Evolutionary conservation across 2,113 vertebrate species (phyloP).

Genomic region (Emberiza fucata): DNA sequence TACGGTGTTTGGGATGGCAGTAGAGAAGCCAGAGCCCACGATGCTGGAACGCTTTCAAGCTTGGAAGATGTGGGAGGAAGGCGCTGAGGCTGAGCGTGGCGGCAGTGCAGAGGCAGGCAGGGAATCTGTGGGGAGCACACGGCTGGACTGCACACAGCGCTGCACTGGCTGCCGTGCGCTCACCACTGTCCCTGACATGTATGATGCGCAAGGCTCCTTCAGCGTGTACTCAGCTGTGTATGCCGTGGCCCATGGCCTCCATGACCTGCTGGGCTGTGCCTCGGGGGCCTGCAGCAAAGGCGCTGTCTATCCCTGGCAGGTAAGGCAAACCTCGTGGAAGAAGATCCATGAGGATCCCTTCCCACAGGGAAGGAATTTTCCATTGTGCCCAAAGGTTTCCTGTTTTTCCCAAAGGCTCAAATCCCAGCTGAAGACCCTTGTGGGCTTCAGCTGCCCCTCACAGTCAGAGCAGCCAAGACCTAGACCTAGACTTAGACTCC

Average conservation of each 20-base stretch:
- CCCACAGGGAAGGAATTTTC: neutral
- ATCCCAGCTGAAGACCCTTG: neutral
- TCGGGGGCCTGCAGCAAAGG: slow-evolving; percentile 53
- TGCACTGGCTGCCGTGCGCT: slow-evolving; percentile 54
- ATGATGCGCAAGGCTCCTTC: slow-evolving; percentile 64
- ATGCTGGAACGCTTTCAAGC: slow-evolving; percentile 67
- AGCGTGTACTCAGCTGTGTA: slow-evolving; percentile 75
- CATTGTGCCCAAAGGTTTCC: neutral
- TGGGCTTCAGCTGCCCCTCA: neutral
- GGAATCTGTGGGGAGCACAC: accelerated
- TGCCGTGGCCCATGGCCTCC: slow-evolving; percentile 76
- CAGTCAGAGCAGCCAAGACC: neutral
- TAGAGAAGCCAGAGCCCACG: neutral
- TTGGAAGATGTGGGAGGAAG: neutral
- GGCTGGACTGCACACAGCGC: slow-evolving; percentile 63
- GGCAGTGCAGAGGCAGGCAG: accelerated
- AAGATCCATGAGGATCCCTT: neutral
- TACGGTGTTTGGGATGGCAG: slow-evolving; percentile 74
- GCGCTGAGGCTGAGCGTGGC: accelerated
- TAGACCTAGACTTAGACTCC: neutral
- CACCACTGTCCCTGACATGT: neutral
- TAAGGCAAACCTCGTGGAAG: slow-evolving; percentile 35
- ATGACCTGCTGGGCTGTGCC: slow-evolving; percentile 75
- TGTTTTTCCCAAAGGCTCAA: neutral
- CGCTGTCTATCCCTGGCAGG: slow-evolving; percentile 76